phyloP scores from a whole-genome alignment of 1,140 invertebrate species.

The Neodiprion virginianus region DNA sequence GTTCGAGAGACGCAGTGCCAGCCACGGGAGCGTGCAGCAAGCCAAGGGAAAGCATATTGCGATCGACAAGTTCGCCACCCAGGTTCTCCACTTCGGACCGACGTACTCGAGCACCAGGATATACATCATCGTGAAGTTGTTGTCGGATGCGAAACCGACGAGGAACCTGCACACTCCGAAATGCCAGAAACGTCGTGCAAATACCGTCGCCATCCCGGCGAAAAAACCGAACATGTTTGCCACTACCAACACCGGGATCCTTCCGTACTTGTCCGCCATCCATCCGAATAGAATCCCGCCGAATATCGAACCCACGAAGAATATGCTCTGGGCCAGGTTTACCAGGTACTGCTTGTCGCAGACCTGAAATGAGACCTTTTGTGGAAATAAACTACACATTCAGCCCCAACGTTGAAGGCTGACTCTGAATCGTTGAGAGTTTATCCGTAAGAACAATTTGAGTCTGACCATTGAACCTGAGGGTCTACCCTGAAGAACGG shows the following conservation, averaged over 20 bases:
- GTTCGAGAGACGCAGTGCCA: conserved; percentile 57
- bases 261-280: conserved; percentile 63
- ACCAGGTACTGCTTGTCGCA: conserved; percentile 54
- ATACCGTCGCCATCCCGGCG: conserved; percentile 60
- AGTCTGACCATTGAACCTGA: too few species aligned
- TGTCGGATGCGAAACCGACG: conserved; percentile 64
- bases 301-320: conserved; percentile 64
- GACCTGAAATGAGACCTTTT: conserved; percentile 38
- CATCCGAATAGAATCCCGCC: conserved; percentile 64
- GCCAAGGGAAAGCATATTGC: conserved; percentile 66
- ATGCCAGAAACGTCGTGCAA: conserved; percentile 56
- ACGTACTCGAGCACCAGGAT: conserved; percentile 62
- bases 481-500: too few species aligned
- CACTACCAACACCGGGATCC: conserved; percentile 62
- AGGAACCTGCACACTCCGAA: conserved; percentile 65
- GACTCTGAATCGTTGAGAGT: too few species aligned
- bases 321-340: conserved; percentile 54
- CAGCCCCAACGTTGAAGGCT: too few species aligned
- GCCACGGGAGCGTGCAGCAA: conserved; percentile 60
- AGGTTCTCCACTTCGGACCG: conserved; percentile 58
- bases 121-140: conserved; percentile 65
- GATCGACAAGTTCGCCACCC: conserved; percentile 64
- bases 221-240: conserved; percentile 61
- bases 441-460: too few species aligned
- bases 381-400: too few species aligned